Percentiles rank a stretch among this genome's conserved stretches.
These are phyloP conservation scores for Mobula hypostoma DNA, from an alignment of 2,113 vertebrate species.

Conservation along the genomic window DNA sequence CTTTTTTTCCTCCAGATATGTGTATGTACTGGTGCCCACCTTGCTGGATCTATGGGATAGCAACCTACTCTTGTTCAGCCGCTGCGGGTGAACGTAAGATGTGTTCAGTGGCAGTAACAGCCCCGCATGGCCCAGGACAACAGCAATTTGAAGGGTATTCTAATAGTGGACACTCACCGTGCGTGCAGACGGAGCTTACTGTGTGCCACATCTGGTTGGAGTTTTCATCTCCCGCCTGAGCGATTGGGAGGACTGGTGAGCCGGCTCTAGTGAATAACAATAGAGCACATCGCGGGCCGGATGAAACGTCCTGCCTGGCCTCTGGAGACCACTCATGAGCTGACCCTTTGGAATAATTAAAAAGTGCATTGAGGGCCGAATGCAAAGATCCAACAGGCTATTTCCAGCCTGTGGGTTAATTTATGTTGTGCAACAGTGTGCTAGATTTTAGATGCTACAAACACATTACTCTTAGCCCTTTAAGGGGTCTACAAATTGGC, in stretches of 20 bases:
- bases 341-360: constrained; percentile 37
- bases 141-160: constrained; percentile 35
- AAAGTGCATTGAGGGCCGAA: constrained; percentile 38
- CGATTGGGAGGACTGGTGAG: constrained; percentile 38
- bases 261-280: constrained; percentile 37
- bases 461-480: constrained; percentile 29
- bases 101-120: constrained; percentile 34
- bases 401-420: constrained; percentile 27
- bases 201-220: constrained; percentile 38
- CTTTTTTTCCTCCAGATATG: background rate
- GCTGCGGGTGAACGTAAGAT: background rate
- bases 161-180: constrained; percentile 35
- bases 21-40: background rate
- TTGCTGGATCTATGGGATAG: background rate
- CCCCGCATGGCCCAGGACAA: constrained; percentile 25
- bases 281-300: constrained; percentile 36
- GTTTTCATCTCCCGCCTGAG: constrained; percentile 37
- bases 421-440: constrained; percentile 26
- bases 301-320: constrained; percentile 37
- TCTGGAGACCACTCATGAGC: constrained; percentile 38
- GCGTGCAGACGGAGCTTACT: constrained; percentile 38
- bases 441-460: constrained; percentile 11
- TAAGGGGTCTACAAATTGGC: background rate
- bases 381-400: constrained; percentile 35
- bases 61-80: background rate